Percentiles rank a stretch among this genome's conserved stretches.
Conservation (phyloP, 2,797 vertebrate species). For the Carcharodon carcharias region DNA sequence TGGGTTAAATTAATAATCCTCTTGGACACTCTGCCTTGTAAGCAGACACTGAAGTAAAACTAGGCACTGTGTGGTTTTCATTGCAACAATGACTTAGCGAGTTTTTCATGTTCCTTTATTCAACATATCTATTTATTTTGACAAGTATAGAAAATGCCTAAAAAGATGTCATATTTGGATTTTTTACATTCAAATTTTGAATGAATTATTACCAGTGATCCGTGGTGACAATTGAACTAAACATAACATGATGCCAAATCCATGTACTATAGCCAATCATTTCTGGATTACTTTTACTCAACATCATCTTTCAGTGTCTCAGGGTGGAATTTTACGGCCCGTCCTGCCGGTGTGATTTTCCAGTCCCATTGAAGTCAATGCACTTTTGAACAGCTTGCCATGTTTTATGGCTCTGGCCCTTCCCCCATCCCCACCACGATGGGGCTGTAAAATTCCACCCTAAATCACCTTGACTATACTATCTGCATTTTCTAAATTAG, state of each 20-base stretch:
- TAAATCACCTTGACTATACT: slow-evolving; percentile 8
- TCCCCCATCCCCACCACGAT: too few species aligned
- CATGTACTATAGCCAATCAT: neutral
- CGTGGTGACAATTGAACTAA: neutral
- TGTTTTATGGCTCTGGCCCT: too few species aligned
- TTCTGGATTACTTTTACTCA: slow-evolving; percentile 8
- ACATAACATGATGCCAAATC: neutral
- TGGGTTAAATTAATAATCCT: slow-evolving; percentile 74
- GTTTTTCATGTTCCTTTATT: slow-evolving; percentile 7
- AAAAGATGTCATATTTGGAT: neutral
- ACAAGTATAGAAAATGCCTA: neutral
- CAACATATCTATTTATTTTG: slow-evolving; percentile 8
- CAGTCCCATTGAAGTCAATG: too few species aligned
- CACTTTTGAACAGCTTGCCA: too few species aligned
- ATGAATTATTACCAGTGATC: neutral
- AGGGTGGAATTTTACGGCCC: too few species aligned
- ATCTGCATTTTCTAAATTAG: neutral
- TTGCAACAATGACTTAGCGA: neutral
- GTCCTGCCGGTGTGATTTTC: too few species aligned
- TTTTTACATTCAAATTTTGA: slow-evolving; percentile 8
- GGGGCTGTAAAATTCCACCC: too few species aligned
- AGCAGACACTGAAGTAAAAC: slow-evolving; percentile 61
- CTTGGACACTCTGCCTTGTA: slow-evolving; percentile 53
- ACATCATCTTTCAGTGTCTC: neutral
- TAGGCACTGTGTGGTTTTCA: slow-evolving; percentile 35